Percentiles rank a stretch among this genome's conserved stretches.
Evolutionary conservation across 2,888 invertebrate genomes (phyloP).

Genomic region (Hirtodrosophila alboralis): DNA sequence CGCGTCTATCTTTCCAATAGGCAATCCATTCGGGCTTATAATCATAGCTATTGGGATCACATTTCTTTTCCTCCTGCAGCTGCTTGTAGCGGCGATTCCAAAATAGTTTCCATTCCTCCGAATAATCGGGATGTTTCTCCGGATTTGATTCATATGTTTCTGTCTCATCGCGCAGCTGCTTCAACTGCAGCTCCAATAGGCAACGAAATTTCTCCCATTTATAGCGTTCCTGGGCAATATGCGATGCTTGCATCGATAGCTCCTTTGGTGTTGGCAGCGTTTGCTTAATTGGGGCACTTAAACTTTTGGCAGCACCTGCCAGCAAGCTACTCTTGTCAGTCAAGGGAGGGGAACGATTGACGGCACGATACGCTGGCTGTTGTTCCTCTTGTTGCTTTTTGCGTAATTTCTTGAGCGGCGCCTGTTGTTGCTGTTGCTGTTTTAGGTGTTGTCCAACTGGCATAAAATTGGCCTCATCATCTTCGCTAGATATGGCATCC

Average conservation of each 20-base stretch:
- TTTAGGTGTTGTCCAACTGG: neutral
- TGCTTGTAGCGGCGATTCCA: conserved; percentile 94
- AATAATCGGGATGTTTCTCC: conserved; percentile 94
- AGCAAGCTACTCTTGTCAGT: conserved; percentile 2
- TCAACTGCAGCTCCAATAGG: conserved; percentile 81
- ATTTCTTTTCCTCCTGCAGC: conserved; percentile 87
- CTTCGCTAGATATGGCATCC: conserved; percentile 81
- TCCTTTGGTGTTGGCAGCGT: conserved; percentile 82
- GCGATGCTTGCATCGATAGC: conserved; percentile 81
- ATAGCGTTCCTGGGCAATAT: conserved; percentile 84
- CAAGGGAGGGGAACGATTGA: conserved; percentile 74
- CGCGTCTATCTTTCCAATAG: conserved; percentile 93
- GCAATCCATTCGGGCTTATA: conserved; percentile 95
- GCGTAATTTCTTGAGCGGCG: conserved; percentile 58
- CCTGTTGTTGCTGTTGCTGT: neutral
- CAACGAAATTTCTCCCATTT: conserved; percentile 86
- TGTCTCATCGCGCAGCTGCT: conserved; percentile 87
- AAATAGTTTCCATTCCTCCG: conserved; percentile 95
- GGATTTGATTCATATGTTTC: conserved; percentile 93
- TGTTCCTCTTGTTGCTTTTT: conserved; percentile 52
- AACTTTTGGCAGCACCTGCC: conserved; percentile 6
- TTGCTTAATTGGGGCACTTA: conserved; percentile 14
- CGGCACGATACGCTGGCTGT: conserved; percentile 67
- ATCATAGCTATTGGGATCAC: conserved; percentile 91
- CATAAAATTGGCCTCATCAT: conserved; percentile 60